Conservation (phyloP, 1,140 invertebrate species). For the Drosophila grimshawi region DNA sequence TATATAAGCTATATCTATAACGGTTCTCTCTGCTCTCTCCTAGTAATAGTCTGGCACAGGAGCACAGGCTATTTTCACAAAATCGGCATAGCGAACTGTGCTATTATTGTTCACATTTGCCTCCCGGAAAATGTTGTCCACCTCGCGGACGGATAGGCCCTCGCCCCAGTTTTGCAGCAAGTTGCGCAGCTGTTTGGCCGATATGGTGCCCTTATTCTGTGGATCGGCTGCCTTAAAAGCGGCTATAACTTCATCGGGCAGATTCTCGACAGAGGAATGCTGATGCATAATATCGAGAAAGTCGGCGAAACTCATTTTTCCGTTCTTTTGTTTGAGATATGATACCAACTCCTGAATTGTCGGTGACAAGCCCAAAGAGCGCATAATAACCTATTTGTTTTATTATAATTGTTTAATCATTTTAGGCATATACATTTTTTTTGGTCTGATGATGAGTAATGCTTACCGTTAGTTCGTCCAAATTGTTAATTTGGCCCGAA, state of each 20-base stretch:
- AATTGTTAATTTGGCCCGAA: constrained; percentile 92
- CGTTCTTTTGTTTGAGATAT: constrained; percentile 93
- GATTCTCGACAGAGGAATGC: constrained; percentile 93
- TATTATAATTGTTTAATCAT: neutral
- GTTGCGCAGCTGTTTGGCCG: constrained; percentile 93
- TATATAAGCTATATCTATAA: no score
- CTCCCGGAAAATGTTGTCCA: constrained; percentile 96
- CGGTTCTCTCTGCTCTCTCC: neutral
- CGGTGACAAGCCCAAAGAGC: constrained; percentile 96
- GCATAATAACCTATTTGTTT: constrained; percentile 88
- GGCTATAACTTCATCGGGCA: constrained; percentile 94
- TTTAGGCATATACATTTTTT: neutral
- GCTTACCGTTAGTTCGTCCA: constrained; percentile 95
- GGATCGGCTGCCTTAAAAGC: constrained; percentile 95
- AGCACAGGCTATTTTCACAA: constrained; percentile 96
- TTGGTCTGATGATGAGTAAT: constrained; percentile 4
- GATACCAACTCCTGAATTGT: constrained; percentile 95
- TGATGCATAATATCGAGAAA: constrained; percentile 98
- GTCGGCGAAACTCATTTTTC: constrained; percentile 97
- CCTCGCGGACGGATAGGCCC: constrained; percentile 94
- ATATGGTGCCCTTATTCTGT: constrained; percentile 90
- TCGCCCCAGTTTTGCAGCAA: constrained; percentile 96
- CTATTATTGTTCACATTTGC: constrained; percentile 94
- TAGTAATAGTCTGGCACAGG: constrained; percentile 97
- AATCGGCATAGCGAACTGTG: constrained; percentile 95